Conservation (phyloP, 2,888 invertebrate genomes). For the Ophion ellenae region DNA sequence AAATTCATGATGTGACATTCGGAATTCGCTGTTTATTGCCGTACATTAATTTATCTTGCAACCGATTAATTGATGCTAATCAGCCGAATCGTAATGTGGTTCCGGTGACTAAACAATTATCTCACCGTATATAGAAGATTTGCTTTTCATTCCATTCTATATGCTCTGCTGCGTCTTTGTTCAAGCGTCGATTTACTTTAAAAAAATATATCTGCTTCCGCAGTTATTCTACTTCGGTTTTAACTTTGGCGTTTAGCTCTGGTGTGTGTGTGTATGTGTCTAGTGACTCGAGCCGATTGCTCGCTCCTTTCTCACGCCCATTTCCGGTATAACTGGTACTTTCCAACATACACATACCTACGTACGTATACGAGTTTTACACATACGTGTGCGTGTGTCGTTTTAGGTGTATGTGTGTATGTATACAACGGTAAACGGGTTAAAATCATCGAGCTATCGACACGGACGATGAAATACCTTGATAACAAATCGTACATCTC, state of each 20-base stretch:
- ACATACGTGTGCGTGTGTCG: too few relatives aligned
- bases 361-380: not conserved
- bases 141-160: not conserved
- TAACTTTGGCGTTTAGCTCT: slow-evolving; percentile 24
- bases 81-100: too few relatives aligned
- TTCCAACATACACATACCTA: slow-evolving; percentile 8
- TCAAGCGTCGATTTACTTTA: not conserved
- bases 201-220: not conserved
- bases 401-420: not conserved
- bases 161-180: not conserved
- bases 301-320: slow-evolving; percentile 64
- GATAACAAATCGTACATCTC: slow-evolving; percentile 55
- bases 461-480: slow-evolving; percentile 53
- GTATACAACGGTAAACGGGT: slow-evolving; percentile 22
- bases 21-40: too few relatives aligned
- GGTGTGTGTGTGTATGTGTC: slow-evolving; percentile 53
- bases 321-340: slow-evolving; percentile 60
- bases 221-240: slow-evolving; percentile 1
- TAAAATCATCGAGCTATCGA: slow-evolving; percentile 48
- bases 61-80: too few relatives aligned
- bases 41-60: too few relatives aligned
- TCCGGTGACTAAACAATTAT: too few relatives aligned
- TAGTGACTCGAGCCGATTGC: slow-evolving; percentile 61
- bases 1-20: too few relatives aligned
- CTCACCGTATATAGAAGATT: too few relatives aligned